Evolutionary conservation across 1,140 invertebrate genomes (phyloP).

Genomic region (Stratiolaelaps scimitus): DNA sequence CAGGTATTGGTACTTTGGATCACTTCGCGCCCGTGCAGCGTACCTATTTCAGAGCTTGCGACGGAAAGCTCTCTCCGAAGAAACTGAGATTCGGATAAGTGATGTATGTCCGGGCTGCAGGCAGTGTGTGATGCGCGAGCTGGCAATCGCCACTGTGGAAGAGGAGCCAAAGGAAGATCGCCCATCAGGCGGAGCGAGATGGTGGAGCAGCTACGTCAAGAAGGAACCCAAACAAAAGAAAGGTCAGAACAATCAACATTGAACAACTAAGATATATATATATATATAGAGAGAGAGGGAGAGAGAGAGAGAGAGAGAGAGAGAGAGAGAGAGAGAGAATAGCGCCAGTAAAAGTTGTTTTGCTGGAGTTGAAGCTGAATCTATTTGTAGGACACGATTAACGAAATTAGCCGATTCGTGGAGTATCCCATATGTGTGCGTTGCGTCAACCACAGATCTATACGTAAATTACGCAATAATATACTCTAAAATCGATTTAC

Average conservation of each 20-base stretch:
- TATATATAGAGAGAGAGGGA: too few relatives aligned
- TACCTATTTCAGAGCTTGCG: conserved; percentile 17
- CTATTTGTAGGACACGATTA: neutral
- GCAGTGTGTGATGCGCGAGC: neutral
- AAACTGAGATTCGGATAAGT: conserved; percentile 6
- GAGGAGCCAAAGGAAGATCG: neutral
- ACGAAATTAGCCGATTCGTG: neutral
- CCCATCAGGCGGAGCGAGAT: neutral
- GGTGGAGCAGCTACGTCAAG: conserved; percentile 18
- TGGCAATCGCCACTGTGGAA: neutral
- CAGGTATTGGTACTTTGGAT: conserved; percentile 22
- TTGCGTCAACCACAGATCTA: neutral
- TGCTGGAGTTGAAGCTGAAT: neutral
- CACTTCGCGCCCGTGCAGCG: neutral
- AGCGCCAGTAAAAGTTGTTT: too few relatives aligned
- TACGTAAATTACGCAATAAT: neutral
- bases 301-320: too few relatives aligned
- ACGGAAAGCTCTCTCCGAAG: neutral
- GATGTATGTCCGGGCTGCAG: conserved; percentile 15
- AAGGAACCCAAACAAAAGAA: neutral
- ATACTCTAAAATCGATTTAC: conserved; percentile 4
- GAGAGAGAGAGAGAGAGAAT: too few relatives aligned
- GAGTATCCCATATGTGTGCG: too few relatives aligned
- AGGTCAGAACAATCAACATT: too few relatives aligned
- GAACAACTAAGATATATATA: too few relatives aligned